Evolutionary conservation across 2,888 invertebrate species (phyloP), one percentile per base, ranked within the genome.

Genomic region (Agrochola litura): DNA sequence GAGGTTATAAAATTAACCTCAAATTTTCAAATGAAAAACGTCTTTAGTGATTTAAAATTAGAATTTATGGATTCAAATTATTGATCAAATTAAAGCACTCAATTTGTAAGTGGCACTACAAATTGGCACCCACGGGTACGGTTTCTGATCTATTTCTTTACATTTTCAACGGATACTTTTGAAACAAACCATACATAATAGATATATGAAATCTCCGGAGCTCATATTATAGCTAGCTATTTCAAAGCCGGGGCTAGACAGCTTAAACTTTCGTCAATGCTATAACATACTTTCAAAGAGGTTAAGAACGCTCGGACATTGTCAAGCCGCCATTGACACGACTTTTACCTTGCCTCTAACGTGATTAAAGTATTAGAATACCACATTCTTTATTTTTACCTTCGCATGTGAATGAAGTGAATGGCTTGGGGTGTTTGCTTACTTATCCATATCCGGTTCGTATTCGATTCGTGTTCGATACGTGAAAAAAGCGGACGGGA

Each of bases 341-440:
- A 77, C 82, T 85, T 82, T 82, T 73, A 82, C 83, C 68, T 85
- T 46, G 82, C 60, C 25, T 43, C 77, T 85, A 82, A 85, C 71
- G n/a, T 73, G 77, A 83, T 85, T 77, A 73, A 37, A 81, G 69
- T 60, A 73, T 82, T 71, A 82, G 52, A 75, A 49, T 75, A 71
- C 52, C 25, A 46, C 82, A 66, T 68, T 68, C 56, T 77, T 75
- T 49, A 67, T 64, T 52, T 77, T 77, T 71, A 73, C 77, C 86
- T 77, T 77, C 67, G 16, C 52, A 43, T 81, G 41, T 72, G 52
- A 37, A 37, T 37, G 37, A 37, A 37, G 37, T 37, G 37, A 84
- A 73, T 73, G 41, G 68, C n/a, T 46, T 54, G 8, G 37, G 37
- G 37, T 4, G 37, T 37, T 37, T 37, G 37, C 37, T 3, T 4